Base-by-base conservation (phyloP, 2,888 invertebrate species). In the Eugnorisma glareosa region DNA sequence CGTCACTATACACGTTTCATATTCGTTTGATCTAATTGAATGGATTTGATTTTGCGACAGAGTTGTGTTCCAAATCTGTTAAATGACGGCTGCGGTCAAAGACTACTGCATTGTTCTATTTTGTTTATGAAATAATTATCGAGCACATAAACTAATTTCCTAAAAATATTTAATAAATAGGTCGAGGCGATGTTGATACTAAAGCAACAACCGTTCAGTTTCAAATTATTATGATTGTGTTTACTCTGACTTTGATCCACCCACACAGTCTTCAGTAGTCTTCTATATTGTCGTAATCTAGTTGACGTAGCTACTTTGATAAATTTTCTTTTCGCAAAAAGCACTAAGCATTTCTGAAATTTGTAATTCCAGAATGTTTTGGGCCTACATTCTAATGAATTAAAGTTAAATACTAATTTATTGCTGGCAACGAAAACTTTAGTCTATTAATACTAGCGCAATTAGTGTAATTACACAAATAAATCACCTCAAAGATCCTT, bases 31-130 rank as follows among this genome's bases (percentile, higher is more conserved):
- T 10, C 4, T 68, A 68, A 28, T 68, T 37, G 1, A 68, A 72
- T 68, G 5, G 10, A 67, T 45, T 45, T 45, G 15, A 68, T 68
- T 71, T 71, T 28, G 13, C 28, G 15, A 67, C n/a, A 13, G 67
- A 67, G 43, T 6, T 45, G 35, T 31, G 31, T n/a, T 71, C 5
- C 5, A 67, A 43, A n/a, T 43, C 2, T 13, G 11, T 31, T 24
- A 31, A 70, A 35, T 43, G 6, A 31, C 18, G 11, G 13, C 18
- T 66, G 11, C n/a, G n/a, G 11, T 66, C 43, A 24, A 43, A n/a
- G 7, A 31, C 6, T 24, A 28, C 28, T 21, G 24, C 18, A 70
- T 40, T 24, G 24, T 18, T 28, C 0, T 24, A 31, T 18, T 28
- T 21, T 40, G 10, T 64, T 40, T 59, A 2, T 0, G 2, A 57